Base-by-base conservation (phyloP, 2,797 vertebrate genomes). In the Sebastes wilsoni region DNA sequence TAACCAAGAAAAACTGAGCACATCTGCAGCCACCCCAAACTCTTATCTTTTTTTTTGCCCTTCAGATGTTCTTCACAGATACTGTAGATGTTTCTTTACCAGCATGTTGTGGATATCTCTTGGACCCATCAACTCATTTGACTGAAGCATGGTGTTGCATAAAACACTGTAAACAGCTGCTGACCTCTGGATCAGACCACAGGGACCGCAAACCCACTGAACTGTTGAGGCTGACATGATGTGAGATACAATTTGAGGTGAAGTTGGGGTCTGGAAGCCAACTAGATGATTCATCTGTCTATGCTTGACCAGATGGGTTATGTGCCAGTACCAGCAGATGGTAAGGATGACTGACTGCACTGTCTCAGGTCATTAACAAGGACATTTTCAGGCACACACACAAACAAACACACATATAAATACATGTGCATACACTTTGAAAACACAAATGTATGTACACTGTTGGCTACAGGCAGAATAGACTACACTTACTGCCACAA, bases 281-380 rank as follows among this genome's bases (percentile, higher is more conserved):
- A 93, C 86, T 74, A 84, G 87, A 87, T 92, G 89, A 94, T 91
- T 90, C 85, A 93, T 92, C 72, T 64, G 82, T 86, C 76, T 72
- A 73, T 52, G 89, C 83, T 88, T 88, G 92, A 91, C 91, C 93
- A 92, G 90, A 88, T 84, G 85, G 91, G 92, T 93, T 79, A 93
- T 67, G 77, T 80, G 88, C 80, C 90, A 90, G 77, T 25, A 66
- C 70, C 71, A 87, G 83, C 93, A 94, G 93, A 93, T 93, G 93
- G 92, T 60, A 79, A 81, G 84, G 87, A 91, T 90, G 92, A 93
- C 84, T 89, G 91, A 92, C 79, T 87, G 83, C 64, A 70, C 84
- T 6, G 66, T 72, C 76, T 55, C 84, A 87, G 89, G 83, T 91
- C 91, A 88, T 94, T 92, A 93, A 87, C 73, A 71, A 74, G 52